Evolutionary conservation across 2,797 vertebrate genomes (phyloP), one percentile per base, ranked within the genome.

Genomic region (Pampus argenteus): DNA sequence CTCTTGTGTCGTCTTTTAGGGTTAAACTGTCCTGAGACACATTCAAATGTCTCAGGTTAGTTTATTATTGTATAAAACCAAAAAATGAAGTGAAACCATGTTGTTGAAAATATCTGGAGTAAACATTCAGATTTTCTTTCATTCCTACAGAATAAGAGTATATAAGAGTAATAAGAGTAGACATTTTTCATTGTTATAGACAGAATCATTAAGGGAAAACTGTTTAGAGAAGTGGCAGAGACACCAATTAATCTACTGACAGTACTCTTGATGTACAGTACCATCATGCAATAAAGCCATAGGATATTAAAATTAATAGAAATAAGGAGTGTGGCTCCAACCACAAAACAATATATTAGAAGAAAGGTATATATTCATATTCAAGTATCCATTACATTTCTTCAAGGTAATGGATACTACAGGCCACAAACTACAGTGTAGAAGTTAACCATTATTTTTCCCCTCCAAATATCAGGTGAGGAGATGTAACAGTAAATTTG

Each of bases 281-380:
- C 31, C 44, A 55, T 29, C 29, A n/a, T 40, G 31, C 50, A 71
- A 49, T 57, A 22, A 22, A 58, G 65, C 26, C 20, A 54, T 22
- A 13, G 17, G 49, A 54, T 17, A 44, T 61, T 61, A 17, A 10
- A 54, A 61, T 17, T 26, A 51, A 52, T 31, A 48, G 57, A 22
- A 1, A 22, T 42, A 17, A 34, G 15, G 4, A 11, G 34, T 18
- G 55, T 26, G 22, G 22, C 22, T 29, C 8, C 20, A 70, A 67
- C 44, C 22, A 47, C 20, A 28, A 38, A 40, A 65, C 7, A 28
- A 22, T 36, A 36, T 5, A 13, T 50, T 49, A 25, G 17, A 47
- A 47, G 20, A 13, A 36, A 13, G 34, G 10, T 11, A 3, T 36
- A 9, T 10, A 10, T 34, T 36, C 11, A 11, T 13, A 36, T 36